Evolutionary conservation across 2,888 invertebrate genomes (phyloP), one percentile per base, ranked within the genome.

Genomic region (Synanthedon formicaeformis): DNA sequence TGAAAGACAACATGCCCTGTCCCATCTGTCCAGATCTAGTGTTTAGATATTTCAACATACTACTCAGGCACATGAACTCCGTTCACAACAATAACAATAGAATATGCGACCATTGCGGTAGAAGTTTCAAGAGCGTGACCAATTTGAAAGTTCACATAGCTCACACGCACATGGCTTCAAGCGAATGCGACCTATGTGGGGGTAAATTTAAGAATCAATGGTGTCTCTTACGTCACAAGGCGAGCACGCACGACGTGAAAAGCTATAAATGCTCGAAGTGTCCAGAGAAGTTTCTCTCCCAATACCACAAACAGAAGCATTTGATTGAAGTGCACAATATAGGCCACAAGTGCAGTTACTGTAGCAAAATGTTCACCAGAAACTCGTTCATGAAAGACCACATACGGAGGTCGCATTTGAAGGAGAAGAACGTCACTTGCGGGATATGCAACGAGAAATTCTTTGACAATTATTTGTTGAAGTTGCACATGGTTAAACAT

Each of bases 401-500:
- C 14, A 68, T 86, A 0, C 66, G 86, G 1, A 57, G 86, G n/a
- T 82, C 78, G 2, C 86, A 86, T 74, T 70, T 85, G 61, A 85
- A 85, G 40, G 86, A 86, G 58, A 83, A 81, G 27, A 84, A 81
- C 40, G 81, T 83, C 0, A 65, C 78, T 0, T 86, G 86, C 54
- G 75, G 83, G 0, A 73, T 86, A 2, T 86, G 86, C 41, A 73
- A 73, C 18, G 81, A 83, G 53, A 81, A 73, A 54, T 86, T 86
- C 55, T 86, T 86, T 45, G 84, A 86, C 52, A 84, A 81, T 55
- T 75, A 84, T 52, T 62, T 78, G 13, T 56, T 86, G 51, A 76
- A 60, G 49, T 66, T 84, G 69, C 90, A 90, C 58, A 88, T 87
- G 78, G 88, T 85, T 1, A 86, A 84, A 18, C 90, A 90, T 55